Percentiles rank a stretch among this genome's conserved stretches.
Evolutionary conservation across 2,888 invertebrate species (phyloP).

Genomic region (Dynastes grantii): DNA sequence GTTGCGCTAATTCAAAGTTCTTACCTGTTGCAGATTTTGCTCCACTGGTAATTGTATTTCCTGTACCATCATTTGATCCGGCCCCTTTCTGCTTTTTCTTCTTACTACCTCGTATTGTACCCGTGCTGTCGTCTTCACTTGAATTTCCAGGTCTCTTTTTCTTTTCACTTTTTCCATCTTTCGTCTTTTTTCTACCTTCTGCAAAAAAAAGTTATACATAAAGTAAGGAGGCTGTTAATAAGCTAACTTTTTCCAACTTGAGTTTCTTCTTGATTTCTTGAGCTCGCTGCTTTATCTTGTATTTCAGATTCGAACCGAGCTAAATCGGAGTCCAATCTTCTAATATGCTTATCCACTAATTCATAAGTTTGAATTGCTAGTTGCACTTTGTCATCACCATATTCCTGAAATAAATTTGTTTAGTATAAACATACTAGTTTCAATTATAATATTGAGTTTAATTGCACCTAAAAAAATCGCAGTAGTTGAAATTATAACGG

Average conservation of each 20-base stretch:
- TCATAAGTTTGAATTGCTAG: slow-evolving; percentile 98
- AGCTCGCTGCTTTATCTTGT: slow-evolving; percentile 92
- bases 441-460: too few relatives aligned
- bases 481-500: not conserved
- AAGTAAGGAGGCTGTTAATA: slow-evolving; percentile 8
- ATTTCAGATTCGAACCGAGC: slow-evolving; percentile 97
- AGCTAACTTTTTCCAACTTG: slow-evolving; percentile 75
- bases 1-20: slow-evolving; percentile 23
- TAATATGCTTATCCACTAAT: slow-evolving; percentile 97
- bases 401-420: slow-evolving; percentile 74
- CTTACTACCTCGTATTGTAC: slow-evolving; percentile 68
- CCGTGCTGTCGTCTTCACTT: slow-evolving; percentile 71
- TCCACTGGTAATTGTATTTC: slow-evolving; percentile 64
- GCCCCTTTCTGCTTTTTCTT: slow-evolving; percentile 76
- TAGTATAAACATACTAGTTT: not conserved
- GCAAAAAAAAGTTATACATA: slow-evolving; percentile 52
- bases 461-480: too few relatives aligned
- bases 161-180: slow-evolving; percentile 77
- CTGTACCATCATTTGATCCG: slow-evolving; percentile 58
- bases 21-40: slow-evolving; percentile 69
- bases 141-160: slow-evolving; percentile 73
- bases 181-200: slow-evolving; percentile 82
- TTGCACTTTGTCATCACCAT: slow-evolving; percentile 97
- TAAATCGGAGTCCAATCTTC: slow-evolving; percentile 95
- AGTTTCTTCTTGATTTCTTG: slow-evolving; percentile 80